A percentile compares a stretch with the other conserved stretches of the same genome.
phyloP scores from a whole-genome alignment of 2,888 invertebrate genomes.

The Drosophila sordidapex region DNA sequence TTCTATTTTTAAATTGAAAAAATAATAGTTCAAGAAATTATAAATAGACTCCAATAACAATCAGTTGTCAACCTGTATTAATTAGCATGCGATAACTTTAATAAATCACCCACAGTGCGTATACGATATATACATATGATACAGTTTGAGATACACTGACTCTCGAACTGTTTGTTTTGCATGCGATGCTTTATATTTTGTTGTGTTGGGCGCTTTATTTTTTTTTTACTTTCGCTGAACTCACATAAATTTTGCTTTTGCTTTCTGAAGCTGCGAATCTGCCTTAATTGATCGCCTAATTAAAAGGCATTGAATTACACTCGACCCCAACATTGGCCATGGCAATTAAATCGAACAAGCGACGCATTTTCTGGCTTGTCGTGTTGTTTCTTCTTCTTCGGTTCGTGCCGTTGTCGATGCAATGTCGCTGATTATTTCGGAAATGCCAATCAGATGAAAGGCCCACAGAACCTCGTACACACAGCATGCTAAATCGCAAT shows the following conservation, averaged over 20 bases:
- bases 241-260: conserved; percentile 14
- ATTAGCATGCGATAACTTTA: not conserved
- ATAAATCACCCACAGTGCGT: conserved; percentile 36
- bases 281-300: conserved; percentile 75
- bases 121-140: conserved; percentile 28
- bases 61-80: not conserved
- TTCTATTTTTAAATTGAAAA: not conserved
- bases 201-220: not conserved
- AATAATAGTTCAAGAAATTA: not conserved
- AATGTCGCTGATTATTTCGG: conserved; percentile 72
- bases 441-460: conserved; percentile 81
- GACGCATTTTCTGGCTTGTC: conserved; percentile 50
- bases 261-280: conserved; percentile 47
- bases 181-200: conserved; percentile 24
- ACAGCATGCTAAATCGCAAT: conserved; percentile 34
- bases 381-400: conserved; percentile 51
- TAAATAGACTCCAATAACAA: not conserved
- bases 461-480: conserved; percentile 30
- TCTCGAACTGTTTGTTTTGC: conserved; percentile 50
- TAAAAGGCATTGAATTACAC: conserved; percentile 77
- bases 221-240: conserved; percentile 24
- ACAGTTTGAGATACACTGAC: conserved; percentile 20
- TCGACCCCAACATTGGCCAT: conserved; percentile 62
- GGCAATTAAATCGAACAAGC: conserved; percentile 79
- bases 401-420: conserved; percentile 67